Conservation (phyloP, 2,797 vertebrate genomes). For the Botia kubotai region DNA sequence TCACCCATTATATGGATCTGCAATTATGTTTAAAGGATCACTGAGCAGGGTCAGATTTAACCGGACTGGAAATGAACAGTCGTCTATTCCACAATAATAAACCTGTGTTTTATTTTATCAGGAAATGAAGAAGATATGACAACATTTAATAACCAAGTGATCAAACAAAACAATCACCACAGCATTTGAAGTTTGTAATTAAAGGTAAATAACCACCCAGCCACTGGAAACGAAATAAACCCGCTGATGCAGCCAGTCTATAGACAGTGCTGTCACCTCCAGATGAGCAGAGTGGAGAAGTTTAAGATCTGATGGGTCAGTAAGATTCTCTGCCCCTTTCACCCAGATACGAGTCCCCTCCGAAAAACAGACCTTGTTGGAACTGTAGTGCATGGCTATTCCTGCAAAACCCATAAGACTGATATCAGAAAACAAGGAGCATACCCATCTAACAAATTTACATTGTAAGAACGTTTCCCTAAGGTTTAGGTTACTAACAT, state of each 20-base stretch:
- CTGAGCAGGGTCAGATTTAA: constrained; percentile 63
- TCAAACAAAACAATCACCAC: neutral
- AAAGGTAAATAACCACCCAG: constrained; percentile 65
- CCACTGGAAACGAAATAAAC: constrained; percentile 78
- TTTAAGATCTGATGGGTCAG: constrained; percentile 69
- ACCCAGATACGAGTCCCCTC: constrained; percentile 76
- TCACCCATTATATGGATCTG: constrained; percentile 81
- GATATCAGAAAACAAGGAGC: neutral
- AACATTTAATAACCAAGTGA: constrained; percentile 38
- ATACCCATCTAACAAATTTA: no score
- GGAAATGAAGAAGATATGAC: neutral
- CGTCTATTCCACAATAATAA: constrained; percentile 71
- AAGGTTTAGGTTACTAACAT: no score
- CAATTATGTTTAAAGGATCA: constrained; percentile 72
- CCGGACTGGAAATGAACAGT: constrained; percentile 69
- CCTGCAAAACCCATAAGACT: constrained; percentile 60
- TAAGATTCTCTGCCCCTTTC: constrained; percentile 71
- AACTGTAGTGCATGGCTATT: constrained; percentile 70
- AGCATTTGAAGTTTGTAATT: neutral
- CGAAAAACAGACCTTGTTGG: constrained; percentile 76
- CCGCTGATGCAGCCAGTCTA: constrained; percentile 79
- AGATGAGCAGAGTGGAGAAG: constrained; percentile 71
- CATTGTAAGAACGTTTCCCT: no score
- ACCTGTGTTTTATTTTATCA: constrained; percentile 66
- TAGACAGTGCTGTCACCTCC: constrained; percentile 75